These are phyloP conservation scores for Piezodorus guildinii DNA, from an alignment of 1,140 invertebrate species.

Conservation along the genomic window DNA sequence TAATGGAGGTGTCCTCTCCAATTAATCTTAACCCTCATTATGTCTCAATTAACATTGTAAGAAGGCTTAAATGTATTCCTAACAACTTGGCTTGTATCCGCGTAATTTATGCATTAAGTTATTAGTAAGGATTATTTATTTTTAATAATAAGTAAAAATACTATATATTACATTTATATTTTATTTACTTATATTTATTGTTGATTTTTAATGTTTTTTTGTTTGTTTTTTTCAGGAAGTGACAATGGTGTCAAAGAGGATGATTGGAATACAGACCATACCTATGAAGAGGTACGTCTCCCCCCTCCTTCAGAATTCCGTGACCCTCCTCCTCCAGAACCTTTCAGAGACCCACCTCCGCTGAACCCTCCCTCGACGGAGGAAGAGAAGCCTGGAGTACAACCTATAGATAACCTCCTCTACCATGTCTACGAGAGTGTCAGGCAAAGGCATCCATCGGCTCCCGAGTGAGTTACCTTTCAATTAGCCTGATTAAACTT, in stretches of 20 bases:
- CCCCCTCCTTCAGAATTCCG: slow-evolving; percentile 75
- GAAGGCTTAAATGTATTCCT: too few relatives aligned
- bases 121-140: too few relatives aligned
- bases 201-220: background rate
- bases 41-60: too few relatives aligned
- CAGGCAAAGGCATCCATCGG: slow-evolving; percentile 34
- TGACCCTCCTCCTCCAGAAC: slow-evolving; percentile 62
- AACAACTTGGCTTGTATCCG: too few relatives aligned
- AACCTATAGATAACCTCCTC: slow-evolving; percentile 59
- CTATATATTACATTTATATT: too few relatives aligned
- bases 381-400: slow-evolving; percentile 5
- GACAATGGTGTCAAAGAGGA: slow-evolving; percentile 28
- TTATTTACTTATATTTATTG: background rate
- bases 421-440: slow-evolving; percentile 69
- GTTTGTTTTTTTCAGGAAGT: slow-evolving; percentile 16
- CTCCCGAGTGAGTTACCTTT: background rate
- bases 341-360: slow-evolving; percentile 47
- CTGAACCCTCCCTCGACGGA: slow-evolving; percentile 15
- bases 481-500: too few relatives aligned
- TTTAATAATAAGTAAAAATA: too few relatives aligned
- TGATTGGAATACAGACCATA: slow-evolving; percentile 40
- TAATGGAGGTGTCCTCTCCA: too few relatives aligned
- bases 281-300: slow-evolving; percentile 59
- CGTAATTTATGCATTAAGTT: too few relatives aligned
- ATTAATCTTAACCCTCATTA: too few relatives aligned